A percentile compares a stretch with the other conserved stretches of the same genome.
Conservation (phyloP, 2,113 vertebrate genomes). For the Atractosteus spatula region DNA sequence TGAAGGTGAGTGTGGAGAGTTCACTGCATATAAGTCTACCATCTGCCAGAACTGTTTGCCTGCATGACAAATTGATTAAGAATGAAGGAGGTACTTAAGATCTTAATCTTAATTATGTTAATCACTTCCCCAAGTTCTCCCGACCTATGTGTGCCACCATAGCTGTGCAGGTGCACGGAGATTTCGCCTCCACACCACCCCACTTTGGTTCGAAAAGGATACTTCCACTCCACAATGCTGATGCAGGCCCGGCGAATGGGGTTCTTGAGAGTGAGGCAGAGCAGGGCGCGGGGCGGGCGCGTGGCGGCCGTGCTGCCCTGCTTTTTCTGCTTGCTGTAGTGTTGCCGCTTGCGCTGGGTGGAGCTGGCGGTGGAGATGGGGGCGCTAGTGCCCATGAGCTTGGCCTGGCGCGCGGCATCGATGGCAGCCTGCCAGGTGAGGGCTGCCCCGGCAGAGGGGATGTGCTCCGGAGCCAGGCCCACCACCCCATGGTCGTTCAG, state of each 20-base stretch:
- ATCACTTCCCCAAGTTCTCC: too few species aligned
- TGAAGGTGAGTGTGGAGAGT: too few species aligned
- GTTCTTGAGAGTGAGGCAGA: slow-evolving; percentile 96
- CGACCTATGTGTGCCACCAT: too few species aligned
- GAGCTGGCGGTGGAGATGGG: slow-evolving; percentile 94
- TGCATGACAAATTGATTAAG: too few species aligned
- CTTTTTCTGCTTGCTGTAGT: slow-evolving; percentile 95
- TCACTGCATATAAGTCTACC: too few species aligned
- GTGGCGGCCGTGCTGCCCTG: slow-evolving; percentile 84
- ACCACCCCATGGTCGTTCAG: slow-evolving; percentile 86
- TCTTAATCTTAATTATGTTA: too few species aligned
- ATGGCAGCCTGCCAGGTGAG: slow-evolving; percentile 97
- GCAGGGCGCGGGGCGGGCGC: slow-evolving; percentile 87
- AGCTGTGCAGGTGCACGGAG: slow-evolving; percentile 2
- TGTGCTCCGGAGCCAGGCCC: slow-evolving; percentile 92
- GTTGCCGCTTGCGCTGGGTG: slow-evolving; percentile 90
- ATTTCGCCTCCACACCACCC: background rate
- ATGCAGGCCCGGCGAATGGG: slow-evolving; percentile 96
- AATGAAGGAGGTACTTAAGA: too few species aligned
- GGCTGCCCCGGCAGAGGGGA: slow-evolving; percentile 86
- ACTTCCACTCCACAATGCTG: slow-evolving; percentile 99
- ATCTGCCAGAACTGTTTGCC: too few species aligned
- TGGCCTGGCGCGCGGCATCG: slow-evolving; percentile 91
- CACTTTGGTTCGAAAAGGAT: slow-evolving; percentile 74
- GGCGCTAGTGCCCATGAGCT: slow-evolving; percentile 89